Evolutionary conservation across 2,888 invertebrate species (phyloP), one percentile per base, ranked within the genome.

Genomic region (Hylaea fasciaria): DNA sequence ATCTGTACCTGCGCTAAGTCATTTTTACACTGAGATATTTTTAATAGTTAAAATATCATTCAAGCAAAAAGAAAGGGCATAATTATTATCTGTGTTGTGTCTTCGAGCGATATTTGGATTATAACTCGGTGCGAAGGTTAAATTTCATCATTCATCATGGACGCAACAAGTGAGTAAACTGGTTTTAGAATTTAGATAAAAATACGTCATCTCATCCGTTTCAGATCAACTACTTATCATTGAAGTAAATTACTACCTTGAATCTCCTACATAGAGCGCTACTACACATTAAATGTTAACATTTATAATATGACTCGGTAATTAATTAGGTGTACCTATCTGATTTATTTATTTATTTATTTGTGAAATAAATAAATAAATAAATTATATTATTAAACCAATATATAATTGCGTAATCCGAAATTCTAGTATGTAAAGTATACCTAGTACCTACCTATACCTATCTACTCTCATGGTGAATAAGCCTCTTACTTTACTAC

Each of bases 131-230:
- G 64, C 79, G 85, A 89, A 89, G 89, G 88, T 87, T 87, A 77
- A 66, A 79, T 87, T 88, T 87, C 83, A 79, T 80, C 84, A 89
- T 68, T 77, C 79, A 82, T 71, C 76, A 91, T 91, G 91, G 91
- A 91, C 86, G 91, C 91, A 79, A 91, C 91, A 72, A 89, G 91
- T 91, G 79, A 91, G 91, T 85, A 82, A 80, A 82, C 80, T 77
- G 77, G 80, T 81, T 83, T 72, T 70, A 65, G 66, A 68, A 62
- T 62, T 65, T 56, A 41, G 43, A 65, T 55, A 56, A 50, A 66
- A 57, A 63, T 60, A 61, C 63, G 65, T 68, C 64, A 68, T 49
- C 29, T 22, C 28, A 52, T 39, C 43, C 56, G 56, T 35, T 28
- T n/a, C 41, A 56, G 47, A 56, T 53, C 51, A 32, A 50, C 11